Evolutionary conservation across 2,888 invertebrate genomes (phyloP), one percentile per base, ranked within the genome.

Genomic region (Apamea anceps): DNA sequence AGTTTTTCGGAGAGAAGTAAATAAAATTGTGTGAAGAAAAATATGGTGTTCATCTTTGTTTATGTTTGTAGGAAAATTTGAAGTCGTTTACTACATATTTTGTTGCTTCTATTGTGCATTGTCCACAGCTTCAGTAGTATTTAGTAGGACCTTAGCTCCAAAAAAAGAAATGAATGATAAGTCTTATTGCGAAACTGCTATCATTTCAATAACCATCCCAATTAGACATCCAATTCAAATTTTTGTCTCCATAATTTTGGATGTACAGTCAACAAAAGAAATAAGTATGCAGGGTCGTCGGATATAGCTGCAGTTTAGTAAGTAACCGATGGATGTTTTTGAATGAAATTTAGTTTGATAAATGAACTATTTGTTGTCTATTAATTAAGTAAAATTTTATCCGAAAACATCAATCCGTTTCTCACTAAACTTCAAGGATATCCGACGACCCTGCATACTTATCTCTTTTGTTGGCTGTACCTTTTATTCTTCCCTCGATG

Each of bases 1-100:
- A 86, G 88, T 84, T 79, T 83, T 80, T 73, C 25, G 66, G 60
- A 75, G 79, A 21, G 74, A 80, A 88, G 86, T 88, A 86, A 85
- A 86, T 86, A 86, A 84, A 88, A 80, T 84, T 82, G 72, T 70
- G 78, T 51, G 60, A 54, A 71, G 66, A 74, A 78, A 82, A 89
- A 89, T 80, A 63, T 81, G 48, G 72, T 63, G 57, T 13, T 63
- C 1, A 78, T 21, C 72, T 71, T 86, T 73, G 84, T 84, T 73
- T 84, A 75, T 71, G 70, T 10, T 83, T 72, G 2, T 6, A 28
- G 32, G 60, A 66, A 84, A 65, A 74, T 32, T 72, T 72, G 0
- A 54, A 65, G 70, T 66, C 32, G 63, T 71, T 63, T 70, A 15
- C 13, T 1, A 66, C 15, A 32, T 63, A 72, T 79, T 85, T 82